These are phyloP conservation scores for Acrocera orbiculus DNA, from an alignment of 2,888 invertebrate genomes.

Conservation along the genomic window DNA sequence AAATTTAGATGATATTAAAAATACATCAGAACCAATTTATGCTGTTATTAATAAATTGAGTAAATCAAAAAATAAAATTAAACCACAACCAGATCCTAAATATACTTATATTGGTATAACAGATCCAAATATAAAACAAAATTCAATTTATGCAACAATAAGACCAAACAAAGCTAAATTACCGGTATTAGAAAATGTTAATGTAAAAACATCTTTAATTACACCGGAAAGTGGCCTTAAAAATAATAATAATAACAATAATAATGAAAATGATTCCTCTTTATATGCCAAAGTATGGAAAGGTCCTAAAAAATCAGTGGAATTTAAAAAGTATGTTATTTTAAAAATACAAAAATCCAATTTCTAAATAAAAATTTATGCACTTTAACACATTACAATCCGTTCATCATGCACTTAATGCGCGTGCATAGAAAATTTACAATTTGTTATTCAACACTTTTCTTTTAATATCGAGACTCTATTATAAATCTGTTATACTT, in stretches of 20 bases:
- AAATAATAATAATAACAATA: slow-evolving; percentile 12
- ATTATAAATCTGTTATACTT: too few species aligned
- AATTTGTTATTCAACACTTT: too few species aligned
- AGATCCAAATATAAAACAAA: slow-evolving; percentile 16
- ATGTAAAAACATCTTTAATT: slow-evolving; percentile 13
- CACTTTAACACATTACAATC: too few species aligned
- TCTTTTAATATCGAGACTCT: too few species aligned
- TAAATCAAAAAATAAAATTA: slow-evolving; percentile 29
- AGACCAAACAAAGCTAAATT: slow-evolving; percentile 12
- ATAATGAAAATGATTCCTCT: slow-evolving; percentile 21
- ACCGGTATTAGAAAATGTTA: slow-evolving; percentile 14
- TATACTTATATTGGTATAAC: slow-evolving; percentile 22
- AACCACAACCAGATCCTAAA: slow-evolving; percentile 15
- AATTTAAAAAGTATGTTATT: slow-evolving; percentile 29
- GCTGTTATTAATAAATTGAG: slow-evolving; percentile 32
- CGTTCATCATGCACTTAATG: too few species aligned
- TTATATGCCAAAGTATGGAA: slow-evolving; percentile 33
- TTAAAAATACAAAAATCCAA: too few species aligned
- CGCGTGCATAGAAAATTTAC: too few species aligned
- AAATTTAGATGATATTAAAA: slow-evolving; percentile 9
- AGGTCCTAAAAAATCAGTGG: slow-evolving; percentile 29
- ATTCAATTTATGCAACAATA: slow-evolving; percentile 8
- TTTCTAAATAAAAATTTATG: too few species aligned
- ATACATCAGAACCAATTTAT: slow-evolving; percentile 22
- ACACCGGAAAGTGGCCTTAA: slow-evolving; percentile 1